Evolutionary conservation across 2,113 vertebrate genomes (phyloP), one percentile per base, ranked within the genome.

Genomic region (Clarias macrocephalus): DNA sequence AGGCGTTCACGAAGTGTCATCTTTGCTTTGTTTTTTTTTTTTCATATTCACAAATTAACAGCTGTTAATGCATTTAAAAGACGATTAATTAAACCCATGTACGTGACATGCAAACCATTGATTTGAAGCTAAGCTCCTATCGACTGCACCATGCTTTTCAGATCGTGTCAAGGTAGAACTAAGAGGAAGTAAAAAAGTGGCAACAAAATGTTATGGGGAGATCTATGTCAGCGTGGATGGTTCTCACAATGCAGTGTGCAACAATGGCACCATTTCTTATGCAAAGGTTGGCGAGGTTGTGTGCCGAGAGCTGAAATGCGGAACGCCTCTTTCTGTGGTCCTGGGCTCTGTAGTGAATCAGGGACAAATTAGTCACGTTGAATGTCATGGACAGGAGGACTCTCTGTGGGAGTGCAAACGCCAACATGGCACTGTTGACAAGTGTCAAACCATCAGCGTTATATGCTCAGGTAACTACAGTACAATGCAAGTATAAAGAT

Each of bases 391-490:
- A 13, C 1, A 0, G 0, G 95, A 95, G 62, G 28, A 57, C 0
- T 93, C 93, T 1, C 81, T 95, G 80, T 94, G 94, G 93, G 88
- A 94, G 82, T 95, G 95, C 16, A 5, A 1, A 3, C 30, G 83
- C 25, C 84, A 84, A 25, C 79, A 1, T 25, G 10, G 18, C 0
- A 0, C 0, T 0, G 0, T 3, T 0, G 0, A 1, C 1, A 16
- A 42, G 0, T 30, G 54, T 0, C 0, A 0, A 0, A 0, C 0
- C 0, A 85, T 88, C 16, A 66, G 54, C 0, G 86, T 94, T 0
- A 5, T 88, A 30, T 95, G 95, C 85, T 0, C 84, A 91, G 90
- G 94, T 95, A 84, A 91, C 56, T 37, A 21, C 33, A 11, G 1
- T 37, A 21, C 33, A 11, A 3, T 80, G 42, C 21, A 75, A 52